Conservation (phyloP, 2,888 invertebrate species). For the Drosophila kanekoi region DNA sequence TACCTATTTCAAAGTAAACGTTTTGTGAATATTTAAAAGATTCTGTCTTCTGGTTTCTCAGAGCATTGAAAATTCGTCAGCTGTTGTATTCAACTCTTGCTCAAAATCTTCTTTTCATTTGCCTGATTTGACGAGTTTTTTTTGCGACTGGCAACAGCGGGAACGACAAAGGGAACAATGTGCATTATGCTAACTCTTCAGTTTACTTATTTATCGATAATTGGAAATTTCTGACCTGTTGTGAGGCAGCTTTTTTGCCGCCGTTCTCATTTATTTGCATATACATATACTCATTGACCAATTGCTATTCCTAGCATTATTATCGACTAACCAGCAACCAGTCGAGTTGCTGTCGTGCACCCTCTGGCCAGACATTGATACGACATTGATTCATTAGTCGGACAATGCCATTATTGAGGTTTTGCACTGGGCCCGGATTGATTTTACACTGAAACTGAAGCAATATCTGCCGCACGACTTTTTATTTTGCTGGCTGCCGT, state of each 20-base stretch:
- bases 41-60: not conserved
- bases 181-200: slow-evolving; percentile 62
- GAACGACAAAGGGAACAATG: slow-evolving; percentile 14
- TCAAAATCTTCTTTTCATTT: slow-evolving; percentile 42
- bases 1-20: not conserved
- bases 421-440: slow-evolving; percentile 1
- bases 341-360: not conserved
- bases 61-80: slow-evolving; percentile 22
- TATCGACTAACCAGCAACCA: slow-evolving; percentile 44
- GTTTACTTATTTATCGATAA: slow-evolving; percentile 75
- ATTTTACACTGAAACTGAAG: not conserved
- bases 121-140: slow-evolving; percentile 59
- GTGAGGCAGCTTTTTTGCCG: not conserved
- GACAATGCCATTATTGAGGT: slow-evolving; percentile 63
- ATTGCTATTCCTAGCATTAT: slow-evolving; percentile 55
- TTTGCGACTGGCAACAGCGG: slow-evolving; percentile 33
- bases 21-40: not conserved
- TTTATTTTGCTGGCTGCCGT: slow-evolving; percentile 26
- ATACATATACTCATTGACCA: slow-evolving; percentile 34
- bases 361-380: slow-evolving; percentile 39
- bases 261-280: slow-evolving; percentile 50
- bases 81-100: slow-evolving; percentile 4
- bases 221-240: slow-evolving; percentile 64
- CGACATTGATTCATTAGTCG: slow-evolving; percentile 62
- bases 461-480: slow-evolving; percentile 19